Conservation (phyloP, 1,140 invertebrate species). For the Drosophila insularis region DNA sequence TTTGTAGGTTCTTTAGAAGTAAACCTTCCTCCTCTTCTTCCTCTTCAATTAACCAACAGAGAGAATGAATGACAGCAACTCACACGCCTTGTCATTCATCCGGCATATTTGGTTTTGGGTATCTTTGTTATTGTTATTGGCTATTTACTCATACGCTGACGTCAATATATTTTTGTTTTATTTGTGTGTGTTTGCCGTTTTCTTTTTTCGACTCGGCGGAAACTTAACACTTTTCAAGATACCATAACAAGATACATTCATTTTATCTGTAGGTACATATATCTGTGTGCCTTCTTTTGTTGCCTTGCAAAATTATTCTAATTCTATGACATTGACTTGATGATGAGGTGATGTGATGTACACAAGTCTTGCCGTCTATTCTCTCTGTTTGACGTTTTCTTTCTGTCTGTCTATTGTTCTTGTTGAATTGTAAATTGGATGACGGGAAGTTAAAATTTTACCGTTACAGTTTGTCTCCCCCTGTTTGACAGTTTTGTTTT, state of each 20-base stretch:
- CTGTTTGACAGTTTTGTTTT: background rate
- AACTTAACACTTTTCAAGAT: slow-evolving; percentile 56
- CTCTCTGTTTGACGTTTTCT: background rate
- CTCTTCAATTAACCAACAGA: background rate
- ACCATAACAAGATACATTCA: slow-evolving; percentile 30
- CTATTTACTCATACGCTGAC: slow-evolving; percentile 45
- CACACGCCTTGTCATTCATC: slow-evolving; percentile 10
- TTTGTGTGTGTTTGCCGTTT: background rate
- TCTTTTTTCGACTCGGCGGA: slow-evolving; percentile 38
- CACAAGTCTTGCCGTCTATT: slow-evolving; percentile 1
- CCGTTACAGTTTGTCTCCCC: background rate
- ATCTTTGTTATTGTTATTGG: slow-evolving; percentile 11
- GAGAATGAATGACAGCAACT: slow-evolving; percentile 2
- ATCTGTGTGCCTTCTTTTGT: slow-evolving; percentile 30
- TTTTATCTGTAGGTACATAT: slow-evolving; percentile 19
- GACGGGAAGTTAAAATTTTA: background rate
- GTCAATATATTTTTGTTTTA: slow-evolving; percentile 25
- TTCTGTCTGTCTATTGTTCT: background rate
- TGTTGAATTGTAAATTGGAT: background rate
- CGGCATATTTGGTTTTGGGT: slow-evolving; percentile 7
- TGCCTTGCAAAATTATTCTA: slow-evolving; percentile 67
- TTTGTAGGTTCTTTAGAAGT: background rate
- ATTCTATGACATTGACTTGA: slow-evolving; percentile 21
- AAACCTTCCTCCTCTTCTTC: background rate
- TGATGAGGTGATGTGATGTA: background rate